Percentiles rank a stretch among this genome's conserved stretches.
Conservation (phyloP, 2,797 vertebrate genomes). For the Catharus ustulatus region DNA sequence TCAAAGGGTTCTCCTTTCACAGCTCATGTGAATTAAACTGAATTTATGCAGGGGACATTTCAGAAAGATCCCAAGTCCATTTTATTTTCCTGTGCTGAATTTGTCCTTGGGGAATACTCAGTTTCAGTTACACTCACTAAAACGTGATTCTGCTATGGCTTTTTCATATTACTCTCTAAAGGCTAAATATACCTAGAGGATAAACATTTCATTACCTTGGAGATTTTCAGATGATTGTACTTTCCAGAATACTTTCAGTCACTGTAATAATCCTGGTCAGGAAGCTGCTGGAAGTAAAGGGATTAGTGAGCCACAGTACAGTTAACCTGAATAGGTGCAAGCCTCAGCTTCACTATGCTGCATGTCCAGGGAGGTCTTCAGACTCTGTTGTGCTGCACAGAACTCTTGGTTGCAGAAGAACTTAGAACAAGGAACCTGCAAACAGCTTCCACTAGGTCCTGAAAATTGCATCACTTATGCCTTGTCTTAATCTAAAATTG, state of each 20-base stretch:
- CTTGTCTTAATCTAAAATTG: background rate
- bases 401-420: background rate
- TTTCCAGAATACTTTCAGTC: background rate
- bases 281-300: background rate
- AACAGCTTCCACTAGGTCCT: background rate
- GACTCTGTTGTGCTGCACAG: background rate
- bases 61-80: background rate
- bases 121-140: background rate
- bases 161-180: background rate
- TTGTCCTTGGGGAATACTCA: background rate
- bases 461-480: rapidly evolving
- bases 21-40: background rate
- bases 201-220: background rate
- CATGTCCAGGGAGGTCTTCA: rapidly evolving
- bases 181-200: background rate
- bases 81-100: background rate
- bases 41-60: background rate
- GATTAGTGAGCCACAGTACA: background rate
- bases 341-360: background rate
- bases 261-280: background rate
- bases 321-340: background rate
- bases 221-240: background rate
- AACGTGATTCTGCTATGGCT: background rate
- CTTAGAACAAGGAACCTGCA: background rate
- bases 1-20: background rate